phyloP scores from a whole-genome alignment of 2,888 invertebrate species.

The Eupithecia abbreviata region DNA sequence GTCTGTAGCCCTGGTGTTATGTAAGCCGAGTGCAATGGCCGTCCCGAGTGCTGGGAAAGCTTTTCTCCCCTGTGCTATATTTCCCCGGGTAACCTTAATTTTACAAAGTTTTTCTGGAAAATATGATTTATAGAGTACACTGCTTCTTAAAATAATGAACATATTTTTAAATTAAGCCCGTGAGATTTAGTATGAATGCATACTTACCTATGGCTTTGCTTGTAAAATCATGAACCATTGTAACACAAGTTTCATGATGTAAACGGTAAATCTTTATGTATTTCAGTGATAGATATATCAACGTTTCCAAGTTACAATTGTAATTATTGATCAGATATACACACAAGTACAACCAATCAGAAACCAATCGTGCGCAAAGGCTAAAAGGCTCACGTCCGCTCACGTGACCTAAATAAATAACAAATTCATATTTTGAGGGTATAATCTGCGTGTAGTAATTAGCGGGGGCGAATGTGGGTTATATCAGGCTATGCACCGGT shows the following conservation, averaged over 20 bases:
- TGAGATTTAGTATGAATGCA: conserved; percentile 36
- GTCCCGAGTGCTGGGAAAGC: conserved; percentile 67
- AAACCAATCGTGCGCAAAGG: conserved; percentile 30
- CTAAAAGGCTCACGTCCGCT: conserved; percentile 28
- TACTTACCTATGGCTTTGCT: background rate
- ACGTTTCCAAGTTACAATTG: background rate
- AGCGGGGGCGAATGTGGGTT: conserved; percentile 74
- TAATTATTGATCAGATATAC: conserved; percentile 8
- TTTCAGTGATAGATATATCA: background rate
- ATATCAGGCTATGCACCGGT: conserved; percentile 66
- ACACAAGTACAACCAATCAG: conserved; percentile 22
- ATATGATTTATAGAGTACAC: conserved; percentile 56
- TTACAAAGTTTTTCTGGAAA: conserved; percentile 52
- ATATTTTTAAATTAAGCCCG: conserved; percentile 52
- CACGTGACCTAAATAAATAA: conserved; percentile 63
- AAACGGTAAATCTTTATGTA: background rate
- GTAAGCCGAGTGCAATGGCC: conserved; percentile 82
- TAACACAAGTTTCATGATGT: background rate
- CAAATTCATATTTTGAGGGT: conserved; percentile 63
- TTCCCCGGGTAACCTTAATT: conserved; percentile 63
- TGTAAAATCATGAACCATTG: background rate
- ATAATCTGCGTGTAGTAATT: conserved; percentile 72
- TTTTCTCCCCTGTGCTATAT: conserved; percentile 61
- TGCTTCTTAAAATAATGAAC: conserved; percentile 43
- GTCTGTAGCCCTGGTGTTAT: conserved; percentile 80